phyloP scores from a whole-genome alignment of 2,888 invertebrate species.

The Euphydryas editha region DNA sequence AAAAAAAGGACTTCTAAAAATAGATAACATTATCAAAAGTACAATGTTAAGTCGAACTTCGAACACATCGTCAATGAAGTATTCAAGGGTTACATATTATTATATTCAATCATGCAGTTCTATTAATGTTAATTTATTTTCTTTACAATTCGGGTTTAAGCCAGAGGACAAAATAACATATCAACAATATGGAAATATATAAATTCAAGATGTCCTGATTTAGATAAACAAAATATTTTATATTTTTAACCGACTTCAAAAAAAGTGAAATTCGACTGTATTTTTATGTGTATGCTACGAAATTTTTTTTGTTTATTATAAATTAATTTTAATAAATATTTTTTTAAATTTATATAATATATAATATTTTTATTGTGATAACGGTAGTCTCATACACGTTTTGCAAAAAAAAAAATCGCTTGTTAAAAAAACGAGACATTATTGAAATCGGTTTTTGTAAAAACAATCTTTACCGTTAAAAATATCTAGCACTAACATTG shows the following conservation, averaged over 20 bases:
- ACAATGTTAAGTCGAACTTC: slow-evolving; percentile 10
- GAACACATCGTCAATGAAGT: slow-evolving; percentile 31
- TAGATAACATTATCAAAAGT: slow-evolving; percentile 3
- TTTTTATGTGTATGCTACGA: no score
- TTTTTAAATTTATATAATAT: no score
- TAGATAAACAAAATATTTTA: slow-evolving; percentile 13
- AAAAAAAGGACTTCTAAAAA: slow-evolving; percentile 5
- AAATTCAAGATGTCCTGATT: slow-evolving; percentile 11
- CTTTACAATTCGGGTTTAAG: slow-evolving; percentile 10
- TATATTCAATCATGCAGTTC: slow-evolving; percentile 36
- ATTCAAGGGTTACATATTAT: slow-evolving; percentile 13
- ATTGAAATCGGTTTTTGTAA: no score
- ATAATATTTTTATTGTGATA: no score
- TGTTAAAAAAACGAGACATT: no score
- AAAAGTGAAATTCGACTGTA: no score
- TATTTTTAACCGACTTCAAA: not conserved
- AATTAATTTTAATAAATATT: no score
- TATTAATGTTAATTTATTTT: slow-evolving; percentile 15
- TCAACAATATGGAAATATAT: slow-evolving; percentile 24
- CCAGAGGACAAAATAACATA: slow-evolving; percentile 25
- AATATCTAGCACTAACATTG: slow-evolving; percentile 34
- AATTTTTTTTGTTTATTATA: no score
- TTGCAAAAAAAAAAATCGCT: no score
- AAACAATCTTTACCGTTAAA: not conserved
- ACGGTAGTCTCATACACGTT: no score